Evolutionary conservation across 2,113 vertebrate species (phyloP).

Genomic region (Cheilinus undulatus): DNA sequence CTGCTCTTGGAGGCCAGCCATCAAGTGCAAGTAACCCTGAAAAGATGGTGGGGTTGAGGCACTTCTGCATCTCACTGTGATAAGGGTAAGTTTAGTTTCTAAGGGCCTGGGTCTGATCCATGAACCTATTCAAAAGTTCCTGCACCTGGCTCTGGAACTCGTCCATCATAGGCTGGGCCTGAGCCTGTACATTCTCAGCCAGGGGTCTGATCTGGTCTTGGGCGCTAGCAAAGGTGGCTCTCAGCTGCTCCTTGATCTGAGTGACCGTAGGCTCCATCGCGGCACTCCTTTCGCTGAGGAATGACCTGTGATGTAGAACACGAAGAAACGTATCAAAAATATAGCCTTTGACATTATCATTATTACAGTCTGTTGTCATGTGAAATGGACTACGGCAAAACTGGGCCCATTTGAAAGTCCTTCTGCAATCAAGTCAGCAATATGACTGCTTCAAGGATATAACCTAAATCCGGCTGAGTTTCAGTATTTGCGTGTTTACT

Average conservation of each 20-base stretch:
- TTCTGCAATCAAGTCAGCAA: no score
- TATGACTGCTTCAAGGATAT: no score
- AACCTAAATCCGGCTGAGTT: no score
- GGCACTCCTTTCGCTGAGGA: conserved; percentile 50
- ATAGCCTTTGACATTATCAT: background rate
- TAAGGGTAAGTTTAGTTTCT: conserved; percentile 32
- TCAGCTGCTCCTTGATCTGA: conserved; percentile 67
- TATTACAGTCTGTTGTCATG: no score
- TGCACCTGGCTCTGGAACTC: conserved; percentile 65
- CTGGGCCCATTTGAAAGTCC: no score
- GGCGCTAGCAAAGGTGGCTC: background rate
- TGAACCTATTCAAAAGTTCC: conserved; percentile 31
- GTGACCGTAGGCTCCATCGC: conserved; percentile 66
- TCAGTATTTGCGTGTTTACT: no score
- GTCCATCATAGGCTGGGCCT: conserved; percentile 55
- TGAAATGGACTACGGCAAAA: no score
- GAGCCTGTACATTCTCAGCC: conserved; percentile 47
- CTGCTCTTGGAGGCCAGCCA: conserved; percentile 8
- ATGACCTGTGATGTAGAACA: conserved; percentile 50
- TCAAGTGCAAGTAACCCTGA: background rate
- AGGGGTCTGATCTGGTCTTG: conserved; percentile 69
- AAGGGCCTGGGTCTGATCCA: conserved; percentile 38
- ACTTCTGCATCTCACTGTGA: background rate
- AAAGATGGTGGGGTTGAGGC: background rate
- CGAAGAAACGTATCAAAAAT: background rate